Evolutionary conservation across 2,888 invertebrate genomes (phyloP).

Genomic region (Leptinotarsa tumamoca): DNA sequence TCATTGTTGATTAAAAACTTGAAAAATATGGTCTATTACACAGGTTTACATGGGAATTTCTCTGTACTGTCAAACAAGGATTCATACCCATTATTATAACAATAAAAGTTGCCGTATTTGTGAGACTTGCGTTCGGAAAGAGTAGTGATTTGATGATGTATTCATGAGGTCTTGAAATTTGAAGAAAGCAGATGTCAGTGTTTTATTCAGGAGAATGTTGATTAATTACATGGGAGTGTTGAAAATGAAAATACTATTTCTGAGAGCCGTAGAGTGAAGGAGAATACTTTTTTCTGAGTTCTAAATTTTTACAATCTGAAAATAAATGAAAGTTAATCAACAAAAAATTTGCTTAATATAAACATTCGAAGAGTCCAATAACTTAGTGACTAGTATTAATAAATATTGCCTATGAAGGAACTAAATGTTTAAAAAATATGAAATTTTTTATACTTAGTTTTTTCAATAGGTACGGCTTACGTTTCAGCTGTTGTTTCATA

Average conservation of each 20-base stretch:
- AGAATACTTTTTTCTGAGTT: neutral
- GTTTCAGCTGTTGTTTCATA: too few species aligned
- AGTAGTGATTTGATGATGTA: conserved; percentile 10
- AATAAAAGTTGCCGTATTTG: conserved; percentile 11
- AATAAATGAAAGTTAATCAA: too few species aligned
- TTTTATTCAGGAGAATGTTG: neutral
- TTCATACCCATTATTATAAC: conserved; percentile 11
- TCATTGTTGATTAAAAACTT: conserved; percentile 46
- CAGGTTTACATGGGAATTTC: conserved; percentile 30
- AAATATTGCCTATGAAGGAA: too few species aligned
- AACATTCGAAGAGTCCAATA: too few species aligned
- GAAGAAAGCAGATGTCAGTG: neutral
- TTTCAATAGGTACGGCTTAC: too few species aligned
- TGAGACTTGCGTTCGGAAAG: neutral
- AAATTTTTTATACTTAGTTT: too few species aligned
- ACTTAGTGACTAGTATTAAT: too few species aligned
- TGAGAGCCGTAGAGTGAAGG: neutral
- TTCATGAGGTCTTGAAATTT: neutral
- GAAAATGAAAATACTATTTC: neutral
- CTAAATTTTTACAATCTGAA: neutral
- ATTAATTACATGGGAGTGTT: neutral
- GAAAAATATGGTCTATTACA: conserved; percentile 40
- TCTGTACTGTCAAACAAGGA: conserved; percentile 8
- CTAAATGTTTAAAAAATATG: too few species aligned
- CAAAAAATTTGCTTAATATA: too few species aligned